These are phyloP conservation scores for Bostrychus sinensis DNA, from an alignment of 2,113 vertebrate species.

Conservation along the genomic window DNA sequence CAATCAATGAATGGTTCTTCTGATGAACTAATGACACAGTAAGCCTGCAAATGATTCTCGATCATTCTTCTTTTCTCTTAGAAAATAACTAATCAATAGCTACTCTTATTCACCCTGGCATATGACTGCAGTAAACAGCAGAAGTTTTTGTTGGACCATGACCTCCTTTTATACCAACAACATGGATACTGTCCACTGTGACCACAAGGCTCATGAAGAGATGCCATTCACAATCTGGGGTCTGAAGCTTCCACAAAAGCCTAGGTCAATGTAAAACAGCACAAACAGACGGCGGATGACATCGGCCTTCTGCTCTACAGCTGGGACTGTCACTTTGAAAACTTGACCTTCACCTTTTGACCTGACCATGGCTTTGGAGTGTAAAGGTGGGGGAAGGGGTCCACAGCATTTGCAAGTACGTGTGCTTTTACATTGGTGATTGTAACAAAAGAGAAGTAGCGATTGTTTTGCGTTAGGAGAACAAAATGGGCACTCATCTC, in stretches of 20 bases:
- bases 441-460: slow-evolving; percentile 33
- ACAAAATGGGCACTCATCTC: slow-evolving; percentile 43
- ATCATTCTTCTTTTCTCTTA: slow-evolving; percentile 19
- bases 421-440: not conserved
- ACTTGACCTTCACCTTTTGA: slow-evolving; percentile 76
- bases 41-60: not conserved
- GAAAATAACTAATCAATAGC: slow-evolving; percentile 55
- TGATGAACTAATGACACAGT: slow-evolving; percentile 27
- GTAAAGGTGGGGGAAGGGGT: slow-evolving; percentile 38
- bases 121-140: slow-evolving; percentile 57
- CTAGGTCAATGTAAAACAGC: slow-evolving; percentile 61
- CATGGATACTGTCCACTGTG: slow-evolving; percentile 51
- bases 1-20: not conserved
- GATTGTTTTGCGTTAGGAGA: slow-evolving; percentile 11
- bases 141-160: slow-evolving; percentile 60
- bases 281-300: slow-evolving; percentile 64
- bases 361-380: slow-evolving; percentile 48
- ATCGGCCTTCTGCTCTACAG: slow-evolving; percentile 69
- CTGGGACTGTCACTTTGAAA: slow-evolving; percentile 70
- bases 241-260: slow-evolving; percentile 57
- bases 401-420: slow-evolving; percentile 69
- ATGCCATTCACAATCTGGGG: slow-evolving; percentile 60
- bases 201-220: slow-evolving; percentile 61
- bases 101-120: slow-evolving; percentile 42
- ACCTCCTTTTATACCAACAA: slow-evolving; percentile 45